Conservation (phyloP, 2,888 invertebrate species). For the Macrosoma leucophasiata region DNA sequence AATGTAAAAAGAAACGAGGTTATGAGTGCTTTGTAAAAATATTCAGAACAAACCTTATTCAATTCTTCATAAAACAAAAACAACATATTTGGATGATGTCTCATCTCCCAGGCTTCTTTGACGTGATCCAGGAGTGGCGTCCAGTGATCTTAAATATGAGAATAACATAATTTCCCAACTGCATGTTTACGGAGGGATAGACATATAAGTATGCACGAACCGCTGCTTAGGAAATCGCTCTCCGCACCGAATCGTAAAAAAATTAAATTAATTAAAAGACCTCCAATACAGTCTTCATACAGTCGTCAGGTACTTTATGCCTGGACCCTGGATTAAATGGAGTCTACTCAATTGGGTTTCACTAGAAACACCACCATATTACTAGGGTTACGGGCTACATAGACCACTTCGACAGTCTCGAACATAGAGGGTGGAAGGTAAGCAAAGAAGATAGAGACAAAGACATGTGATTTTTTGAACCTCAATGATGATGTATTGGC, state of each 20-base stretch:
- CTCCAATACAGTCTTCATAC: slow-evolving; percentile 78
- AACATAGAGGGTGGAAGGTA: too few species aligned
- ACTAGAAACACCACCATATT: slow-evolving; percentile 87
- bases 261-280: too few species aligned
- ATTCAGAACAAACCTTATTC: slow-evolving; percentile 57
- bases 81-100: slow-evolving; percentile 78
- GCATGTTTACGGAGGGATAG: not conserved
- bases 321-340: slow-evolving; percentile 72
- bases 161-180: not conserved
- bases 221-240: slow-evolving; percentile 75
- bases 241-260: too few species aligned
- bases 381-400: slow-evolving; percentile 86
- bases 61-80: slow-evolving; percentile 86
- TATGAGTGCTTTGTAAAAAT: not conserved
- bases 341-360: slow-evolving; percentile 79
- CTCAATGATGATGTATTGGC: too few species aligned
- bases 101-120: slow-evolving; percentile 80
- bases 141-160: slow-evolving; percentile 65
- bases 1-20: not conserved
- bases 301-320: slow-evolving; percentile 72
- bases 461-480: too few species aligned
- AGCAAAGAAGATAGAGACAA: too few species aligned
- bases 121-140: slow-evolving; percentile 84
- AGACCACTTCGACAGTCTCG: too few species aligned
- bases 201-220: slow-evolving; percentile 67